phyloP scores from a whole-genome alignment of 1,140 invertebrate species.

The Drosophila orena region DNA sequence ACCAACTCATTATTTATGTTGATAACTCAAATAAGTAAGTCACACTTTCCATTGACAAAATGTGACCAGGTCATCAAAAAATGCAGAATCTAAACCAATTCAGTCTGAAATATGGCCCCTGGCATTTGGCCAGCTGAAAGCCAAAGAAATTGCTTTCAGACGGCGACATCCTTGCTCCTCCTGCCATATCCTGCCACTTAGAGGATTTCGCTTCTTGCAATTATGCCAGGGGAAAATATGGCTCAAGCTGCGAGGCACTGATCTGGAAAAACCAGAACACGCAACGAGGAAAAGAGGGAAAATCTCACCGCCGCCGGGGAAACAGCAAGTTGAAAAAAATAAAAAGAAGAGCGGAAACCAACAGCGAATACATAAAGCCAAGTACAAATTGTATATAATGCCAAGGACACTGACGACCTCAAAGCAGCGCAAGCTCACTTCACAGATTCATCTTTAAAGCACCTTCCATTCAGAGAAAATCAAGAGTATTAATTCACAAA shows the following conservation, averaged over 20 bases:
- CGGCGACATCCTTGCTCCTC: constrained; percentile 17
- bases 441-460: constrained; percentile 25
- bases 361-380: constrained; percentile 31
- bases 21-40: too few relatives aligned
- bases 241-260: constrained; percentile 44
- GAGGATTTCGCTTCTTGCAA: constrained; percentile 36
- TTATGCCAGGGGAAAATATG: constrained; percentile 44
- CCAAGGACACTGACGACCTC: constrained; percentile 37
- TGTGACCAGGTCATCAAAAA: background rate
- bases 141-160: constrained; percentile 47
- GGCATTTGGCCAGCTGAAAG: constrained; percentile 35
- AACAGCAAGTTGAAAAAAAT: constrained; percentile 23
- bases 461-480: constrained; percentile 13
- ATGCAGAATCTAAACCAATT: constrained; percentile 1
- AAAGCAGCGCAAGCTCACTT: constrained; percentile 8
- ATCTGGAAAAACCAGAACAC: constrained; percentile 61
- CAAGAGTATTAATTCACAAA: constrained; percentile 37
- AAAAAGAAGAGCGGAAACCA: constrained; percentile 6
- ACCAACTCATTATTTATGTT: too few relatives aligned
- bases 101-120: constrained; percentile 31
- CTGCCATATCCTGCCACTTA: constrained; percentile 44
- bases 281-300: constrained; percentile 15
- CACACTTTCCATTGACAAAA: too few relatives aligned
- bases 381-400: constrained; percentile 50
- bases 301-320: constrained; percentile 23